Evolutionary conservation across 64 coral and sea anemone genomes (phyloP).

Genomic region (Porites australiensis): DNA sequence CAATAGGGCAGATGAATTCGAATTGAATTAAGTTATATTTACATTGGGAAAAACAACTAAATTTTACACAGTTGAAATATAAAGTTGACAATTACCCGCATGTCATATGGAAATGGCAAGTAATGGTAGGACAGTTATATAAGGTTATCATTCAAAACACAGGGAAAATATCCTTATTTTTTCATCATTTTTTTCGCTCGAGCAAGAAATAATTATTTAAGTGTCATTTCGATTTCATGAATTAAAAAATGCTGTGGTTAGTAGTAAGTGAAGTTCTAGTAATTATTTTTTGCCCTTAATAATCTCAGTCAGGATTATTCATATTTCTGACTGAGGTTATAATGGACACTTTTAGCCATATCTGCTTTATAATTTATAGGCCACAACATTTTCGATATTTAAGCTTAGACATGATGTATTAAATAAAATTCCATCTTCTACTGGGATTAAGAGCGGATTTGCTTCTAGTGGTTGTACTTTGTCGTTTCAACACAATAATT

Average conservation of each 20-base stretch:
- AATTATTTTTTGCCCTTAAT: background rate
- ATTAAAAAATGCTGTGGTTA: background rate
- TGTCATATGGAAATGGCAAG: background rate
- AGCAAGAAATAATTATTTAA: background rate
- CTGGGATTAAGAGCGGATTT: no score
- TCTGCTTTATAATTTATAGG: background rate
- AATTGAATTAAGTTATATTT: slow-evolving; percentile 51
- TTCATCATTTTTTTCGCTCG: background rate
- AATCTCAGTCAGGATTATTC: background rate
- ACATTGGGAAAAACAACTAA: background rate
- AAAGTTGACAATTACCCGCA: background rate
- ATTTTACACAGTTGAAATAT: background rate
- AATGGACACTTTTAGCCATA: background rate
- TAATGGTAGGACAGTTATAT: background rate
- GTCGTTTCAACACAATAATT: no score
- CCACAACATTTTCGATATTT: background rate
- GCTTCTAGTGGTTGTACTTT: no score
- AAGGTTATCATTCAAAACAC: background rate
- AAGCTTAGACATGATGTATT: no score
- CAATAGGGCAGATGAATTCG: slow-evolving; percentile 49
- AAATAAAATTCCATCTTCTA: no score
- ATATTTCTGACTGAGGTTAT: background rate
- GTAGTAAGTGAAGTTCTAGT: background rate
- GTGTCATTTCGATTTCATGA: background rate
- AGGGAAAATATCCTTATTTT: background rate